phyloP scores from a whole-genome alignment of 2,113 vertebrate genomes.

The Peucedramus taeniatus region DNA sequence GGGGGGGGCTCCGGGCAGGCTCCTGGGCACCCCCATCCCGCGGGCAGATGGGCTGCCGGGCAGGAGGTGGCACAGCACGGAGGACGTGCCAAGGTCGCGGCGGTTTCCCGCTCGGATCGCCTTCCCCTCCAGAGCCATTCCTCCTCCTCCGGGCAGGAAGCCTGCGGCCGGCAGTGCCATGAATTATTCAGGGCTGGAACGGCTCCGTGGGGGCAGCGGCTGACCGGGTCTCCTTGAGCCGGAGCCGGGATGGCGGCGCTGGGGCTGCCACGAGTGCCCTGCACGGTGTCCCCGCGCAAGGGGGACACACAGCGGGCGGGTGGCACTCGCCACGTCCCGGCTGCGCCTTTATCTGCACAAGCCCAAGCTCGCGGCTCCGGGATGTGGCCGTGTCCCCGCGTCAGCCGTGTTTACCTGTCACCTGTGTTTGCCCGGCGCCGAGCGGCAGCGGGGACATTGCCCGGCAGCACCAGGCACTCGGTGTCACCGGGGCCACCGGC shows the following conservation, averaged over 20 bases:
- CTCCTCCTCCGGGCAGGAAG: slow-evolving; percentile 50
- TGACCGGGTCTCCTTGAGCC: slow-evolving; percentile 63
- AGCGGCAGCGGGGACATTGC: background rate
- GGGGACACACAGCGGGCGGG: rapidly evolving
- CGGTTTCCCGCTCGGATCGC: background rate
- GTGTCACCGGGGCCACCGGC: background rate
- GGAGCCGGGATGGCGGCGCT: background rate
- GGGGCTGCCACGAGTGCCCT: background rate
- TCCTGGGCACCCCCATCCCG: background rate
- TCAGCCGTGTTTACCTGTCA: background rate
- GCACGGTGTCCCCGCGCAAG: rapidly evolving
- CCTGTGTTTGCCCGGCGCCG: background rate
- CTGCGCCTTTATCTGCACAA: background rate
- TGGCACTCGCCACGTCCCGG: rapidly evolving
- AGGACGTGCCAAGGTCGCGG: slow-evolving; percentile 37
- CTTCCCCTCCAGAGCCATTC: background rate
- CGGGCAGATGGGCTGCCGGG: background rate
- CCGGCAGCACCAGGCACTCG: background rate
- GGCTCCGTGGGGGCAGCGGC: background rate
- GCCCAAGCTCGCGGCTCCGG: background rate
- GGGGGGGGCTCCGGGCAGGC: background rate
- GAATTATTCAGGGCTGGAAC: slow-evolving; percentile 67
- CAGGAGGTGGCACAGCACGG: background rate
- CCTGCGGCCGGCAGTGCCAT: slow-evolving; percentile 4
- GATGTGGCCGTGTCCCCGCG: background rate